Evolutionary conservation across 2,888 invertebrate species (phyloP).

Genomic region (Tetragonula carbonaria): DNA sequence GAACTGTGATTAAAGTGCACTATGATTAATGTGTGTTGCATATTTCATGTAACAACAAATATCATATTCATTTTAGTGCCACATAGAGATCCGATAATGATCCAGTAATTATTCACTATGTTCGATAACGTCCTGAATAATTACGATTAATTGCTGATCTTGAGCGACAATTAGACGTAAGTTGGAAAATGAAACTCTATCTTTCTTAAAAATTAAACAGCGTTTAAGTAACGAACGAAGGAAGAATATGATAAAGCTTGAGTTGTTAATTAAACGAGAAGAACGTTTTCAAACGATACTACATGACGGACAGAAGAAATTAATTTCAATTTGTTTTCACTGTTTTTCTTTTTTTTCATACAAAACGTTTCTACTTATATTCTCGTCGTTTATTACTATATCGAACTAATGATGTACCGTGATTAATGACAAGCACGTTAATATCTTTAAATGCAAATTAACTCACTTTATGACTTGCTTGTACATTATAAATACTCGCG

Average conservation of each 20-base stretch:
- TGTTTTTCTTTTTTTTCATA: slow-evolving; percentile 1
- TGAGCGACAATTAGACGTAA: neutral
- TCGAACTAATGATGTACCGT: neutral
- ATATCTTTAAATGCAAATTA: slow-evolving; percentile 31
- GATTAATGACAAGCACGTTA: slow-evolving; percentile 26
- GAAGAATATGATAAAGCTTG: neutral
- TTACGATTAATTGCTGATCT: neutral
- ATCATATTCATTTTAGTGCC: neutral
- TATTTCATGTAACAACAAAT: neutral
- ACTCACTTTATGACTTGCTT: slow-evolving; percentile 6
- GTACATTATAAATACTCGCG: neutral
- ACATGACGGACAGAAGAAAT: neutral
- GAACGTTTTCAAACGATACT: neutral
- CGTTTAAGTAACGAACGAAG: neutral
- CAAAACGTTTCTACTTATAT: neutral
- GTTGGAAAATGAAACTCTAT: neutral
- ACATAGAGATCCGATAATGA: neutral
- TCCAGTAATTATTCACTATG: neutral
- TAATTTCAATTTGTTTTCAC: slow-evolving; percentile 29
- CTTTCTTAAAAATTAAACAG: neutral
- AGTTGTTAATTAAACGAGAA: neutral
- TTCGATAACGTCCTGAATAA: neutral
- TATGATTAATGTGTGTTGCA: too few relatives aligned
- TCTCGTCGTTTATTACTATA: neutral
- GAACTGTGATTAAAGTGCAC: too few relatives aligned